These are phyloP conservation scores for Hassar affinis DNA, from an alignment of 2,113 vertebrate genomes.

Conservation along the genomic window DNA sequence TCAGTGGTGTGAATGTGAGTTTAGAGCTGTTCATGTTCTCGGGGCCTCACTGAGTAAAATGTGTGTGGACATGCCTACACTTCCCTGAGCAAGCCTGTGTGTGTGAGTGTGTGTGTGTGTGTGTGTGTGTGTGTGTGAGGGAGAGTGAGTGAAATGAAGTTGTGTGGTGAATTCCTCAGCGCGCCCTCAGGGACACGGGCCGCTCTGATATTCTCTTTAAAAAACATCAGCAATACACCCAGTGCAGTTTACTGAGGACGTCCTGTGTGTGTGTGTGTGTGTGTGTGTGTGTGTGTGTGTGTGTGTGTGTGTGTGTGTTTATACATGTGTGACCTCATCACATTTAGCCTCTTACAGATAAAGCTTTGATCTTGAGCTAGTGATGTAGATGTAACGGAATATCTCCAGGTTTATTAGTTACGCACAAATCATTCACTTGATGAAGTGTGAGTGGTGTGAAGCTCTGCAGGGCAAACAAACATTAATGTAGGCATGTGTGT, in stretches of 20 bases:
- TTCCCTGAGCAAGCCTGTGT: conserved; percentile 22
- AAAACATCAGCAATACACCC: conserved; percentile 71
- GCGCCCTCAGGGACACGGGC: conserved; percentile 58
- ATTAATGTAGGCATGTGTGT: conserved; percentile 9
- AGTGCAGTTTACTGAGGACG: conserved; percentile 67
- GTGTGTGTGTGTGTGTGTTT: too few relatives aligned
- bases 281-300: not conserved
- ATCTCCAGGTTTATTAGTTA: conserved; percentile 69
- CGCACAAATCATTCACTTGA: conserved; percentile 64
- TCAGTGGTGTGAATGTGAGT: conserved; percentile 18
- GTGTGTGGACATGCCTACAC: conserved; percentile 34
- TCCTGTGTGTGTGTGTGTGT: conserved; percentile 64
- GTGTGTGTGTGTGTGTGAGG: conserved; percentile 10
- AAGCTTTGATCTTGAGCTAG: conserved; percentile 72
- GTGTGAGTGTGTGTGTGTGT: conserved; percentile 33
- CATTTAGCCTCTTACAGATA: conserved; percentile 68
- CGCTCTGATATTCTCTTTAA: conserved; percentile 51
- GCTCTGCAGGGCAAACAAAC: conserved; percentile 51
- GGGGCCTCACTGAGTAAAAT: conserved; percentile 33
- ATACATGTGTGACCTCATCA: conserved; percentile 69
- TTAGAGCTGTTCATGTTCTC: conserved; percentile 24
- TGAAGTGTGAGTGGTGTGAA: conserved; percentile 39
- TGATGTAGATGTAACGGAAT: conserved; percentile 70
- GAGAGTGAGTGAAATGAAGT: conserved; percentile 44
- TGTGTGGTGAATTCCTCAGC: conserved; percentile 51